A percentile compares a stretch with the other conserved stretches of the same genome.
Conservation (phyloP, 2,113 vertebrate species). For the Alethe diademata region DNA sequence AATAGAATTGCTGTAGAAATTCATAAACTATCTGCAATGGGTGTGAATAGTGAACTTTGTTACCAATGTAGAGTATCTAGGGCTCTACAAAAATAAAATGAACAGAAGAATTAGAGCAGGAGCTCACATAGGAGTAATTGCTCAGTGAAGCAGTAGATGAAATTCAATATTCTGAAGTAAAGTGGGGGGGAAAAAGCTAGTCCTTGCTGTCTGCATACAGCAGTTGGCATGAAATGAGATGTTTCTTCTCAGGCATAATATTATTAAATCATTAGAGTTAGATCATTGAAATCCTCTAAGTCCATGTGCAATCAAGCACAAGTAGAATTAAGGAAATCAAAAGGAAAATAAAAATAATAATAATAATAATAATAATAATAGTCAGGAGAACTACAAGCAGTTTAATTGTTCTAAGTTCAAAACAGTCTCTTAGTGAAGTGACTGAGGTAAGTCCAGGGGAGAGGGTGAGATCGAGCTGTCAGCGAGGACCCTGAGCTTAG, state of each 20-base stretch:
- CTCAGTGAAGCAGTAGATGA: not conserved
- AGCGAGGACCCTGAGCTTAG: not conserved
- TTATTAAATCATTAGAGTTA: not conserved
- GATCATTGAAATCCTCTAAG: not conserved
- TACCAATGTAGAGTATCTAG: not conserved
- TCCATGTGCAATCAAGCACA: not conserved
- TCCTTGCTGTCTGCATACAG: not conserved
- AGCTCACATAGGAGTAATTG: not conserved
- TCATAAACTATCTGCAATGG: not conserved
- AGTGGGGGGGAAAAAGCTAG: not conserved
- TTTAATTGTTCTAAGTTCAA: not conserved
- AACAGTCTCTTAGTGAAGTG: not conserved
- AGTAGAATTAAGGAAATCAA: not conserved
- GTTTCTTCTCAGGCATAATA: not conserved
- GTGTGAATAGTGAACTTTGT: not conserved
- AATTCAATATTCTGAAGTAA: not conserved
- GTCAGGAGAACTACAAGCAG: not conserved
- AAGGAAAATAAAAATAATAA: not conserved
- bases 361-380: too few relatives aligned
- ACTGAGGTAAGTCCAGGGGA: not conserved
- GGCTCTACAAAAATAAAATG: not conserved
- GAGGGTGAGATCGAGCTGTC: not conserved
- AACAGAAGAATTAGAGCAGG: not conserved
- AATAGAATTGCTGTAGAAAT: not conserved
- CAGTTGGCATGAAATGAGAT: not conserved